Base-by-base conservation (phyloP, 92 coral and sea anemone species). In the Bergia puertoricense region DNA sequence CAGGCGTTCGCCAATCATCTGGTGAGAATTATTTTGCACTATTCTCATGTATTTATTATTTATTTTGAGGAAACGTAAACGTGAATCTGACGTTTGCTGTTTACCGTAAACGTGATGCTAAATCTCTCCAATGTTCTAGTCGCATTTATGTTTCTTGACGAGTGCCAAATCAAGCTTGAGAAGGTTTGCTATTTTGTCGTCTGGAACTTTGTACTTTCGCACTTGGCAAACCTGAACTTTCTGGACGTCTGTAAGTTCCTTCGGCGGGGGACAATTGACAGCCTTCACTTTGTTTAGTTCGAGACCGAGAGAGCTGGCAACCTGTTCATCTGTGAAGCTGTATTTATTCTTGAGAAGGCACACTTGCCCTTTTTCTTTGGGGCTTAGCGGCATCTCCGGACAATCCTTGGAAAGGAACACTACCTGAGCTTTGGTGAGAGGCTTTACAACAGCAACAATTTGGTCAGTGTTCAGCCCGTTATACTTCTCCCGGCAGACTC, bases 331-430 rank as follows among this genome's bases (percentile, higher is more conserved):
- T 30, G 87, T 68, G 46, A 84, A 84, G 68, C 87, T 48, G 66
- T 84, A 4, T 7, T 71, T 46, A 10, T 84, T 84, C 71, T 78
- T 85, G n/a, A 86, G 84, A 0, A 9, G 2, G 67, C 92, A 90
- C 30, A 90, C 88, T 51, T 85, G 89, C 7, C 1, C 3, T n/a
- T 65, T 38, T 57, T 66, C 72, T 13, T 39, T 73, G 2, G 95
- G 95, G 41, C 93, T 89, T 14, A 93, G 72, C 3, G 92, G 92
- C 45, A 65, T 72, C 9, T 79, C 79, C 10, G 90, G 90, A 51
- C 95, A 93, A 56, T 86, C 40, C 23, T 89, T 91, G 89, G 90
- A 85, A 4, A 88, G 76, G 43, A 85, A 74, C 51, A 81, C 75
- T 1, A 86, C 80, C 23, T 90, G 89, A 18, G 88, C 62, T 44